These are phyloP conservation scores for Parazoanthus atlanticus DNA, from an alignment of 92 coral and sea anemone species.

Conservation along the genomic window DNA sequence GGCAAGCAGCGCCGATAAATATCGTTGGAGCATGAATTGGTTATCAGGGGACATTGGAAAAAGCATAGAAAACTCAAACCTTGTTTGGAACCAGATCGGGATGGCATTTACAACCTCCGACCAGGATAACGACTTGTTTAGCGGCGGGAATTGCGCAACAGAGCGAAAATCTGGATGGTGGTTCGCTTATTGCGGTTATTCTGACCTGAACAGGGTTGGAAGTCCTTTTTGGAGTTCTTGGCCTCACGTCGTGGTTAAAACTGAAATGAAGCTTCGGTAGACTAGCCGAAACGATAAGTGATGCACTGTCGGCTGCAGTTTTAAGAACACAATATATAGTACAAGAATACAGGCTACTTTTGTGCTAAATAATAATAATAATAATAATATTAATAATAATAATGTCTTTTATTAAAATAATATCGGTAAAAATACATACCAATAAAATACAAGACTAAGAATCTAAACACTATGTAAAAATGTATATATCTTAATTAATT, in stretches of 20 bases:
- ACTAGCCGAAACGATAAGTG: too few species aligned
- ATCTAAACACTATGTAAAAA: too few species aligned
- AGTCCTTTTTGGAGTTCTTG: not conserved
- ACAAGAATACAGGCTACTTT: too few species aligned
- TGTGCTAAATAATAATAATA: too few species aligned
- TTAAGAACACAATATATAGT: too few species aligned
- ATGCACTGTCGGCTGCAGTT: too few species aligned
- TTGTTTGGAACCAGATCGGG: not conserved
- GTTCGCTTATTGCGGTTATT: not conserved
- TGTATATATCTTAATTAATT: too few species aligned
- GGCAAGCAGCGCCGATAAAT: not conserved
- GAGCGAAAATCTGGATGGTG: constrained; percentile 8
- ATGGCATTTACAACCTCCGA: constrained; percentile 1
- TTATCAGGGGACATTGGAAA: constrained; percentile 12
- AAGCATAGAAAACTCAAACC: not conserved
- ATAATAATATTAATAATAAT: too few species aligned
- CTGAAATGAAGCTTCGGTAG: constrained; percentile 4
- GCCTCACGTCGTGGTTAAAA: not conserved
- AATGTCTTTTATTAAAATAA: too few species aligned
- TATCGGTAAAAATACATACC: too few species aligned
- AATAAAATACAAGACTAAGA: too few species aligned
- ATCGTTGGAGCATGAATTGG: too few species aligned
- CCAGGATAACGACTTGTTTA: not conserved
- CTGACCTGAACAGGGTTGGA: not conserved
- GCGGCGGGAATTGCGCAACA: not conserved